phyloP scores from a whole-genome alignment of 2,888 invertebrate species.

The Drosophila phalerata region DNA sequence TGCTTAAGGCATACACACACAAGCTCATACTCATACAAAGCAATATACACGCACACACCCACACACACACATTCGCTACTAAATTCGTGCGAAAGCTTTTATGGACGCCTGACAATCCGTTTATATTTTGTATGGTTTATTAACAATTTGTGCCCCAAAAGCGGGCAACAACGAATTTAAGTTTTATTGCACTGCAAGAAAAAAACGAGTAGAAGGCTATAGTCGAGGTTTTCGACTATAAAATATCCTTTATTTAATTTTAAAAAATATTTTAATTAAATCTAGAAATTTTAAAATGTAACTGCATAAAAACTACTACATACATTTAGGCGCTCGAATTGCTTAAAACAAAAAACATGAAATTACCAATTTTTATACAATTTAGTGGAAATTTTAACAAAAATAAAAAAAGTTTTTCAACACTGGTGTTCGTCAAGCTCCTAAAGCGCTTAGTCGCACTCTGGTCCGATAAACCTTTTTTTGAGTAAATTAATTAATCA shows the following conservation, averaged over 20 bases:
- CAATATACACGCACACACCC: conserved; percentile 3
- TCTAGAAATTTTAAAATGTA: too few relatives aligned
- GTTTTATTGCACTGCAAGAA: conserved; percentile 48
- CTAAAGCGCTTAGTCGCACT: too few relatives aligned
- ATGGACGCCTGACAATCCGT: conserved; percentile 60
- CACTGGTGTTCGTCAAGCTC: too few relatives aligned
- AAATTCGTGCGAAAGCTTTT: conserved; percentile 47
- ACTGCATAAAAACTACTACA: too few relatives aligned
- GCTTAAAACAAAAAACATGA: too few relatives aligned
- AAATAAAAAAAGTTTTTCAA: too few relatives aligned
- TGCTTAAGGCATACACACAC: conserved; percentile 3
- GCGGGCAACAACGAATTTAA: conserved; percentile 53
- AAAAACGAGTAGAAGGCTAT: background rate
- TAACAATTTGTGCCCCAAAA: conserved; percentile 61
- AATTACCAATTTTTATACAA: too few relatives aligned
- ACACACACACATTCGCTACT: conserved; percentile 6
- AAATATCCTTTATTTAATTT: background rate
- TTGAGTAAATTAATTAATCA: too few relatives aligned
- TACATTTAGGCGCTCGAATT: too few relatives aligned
- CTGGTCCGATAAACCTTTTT: too few relatives aligned
- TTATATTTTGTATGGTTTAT: conserved; percentile 72
- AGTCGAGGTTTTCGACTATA: background rate
- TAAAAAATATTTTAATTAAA: background rate
- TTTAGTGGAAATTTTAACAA: too few relatives aligned
- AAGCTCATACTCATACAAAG: background rate